These are phyloP conservation scores for Dolichallabes microphthalmus DNA, from an alignment of 2,113 vertebrate genomes.

Conservation along the genomic window DNA sequence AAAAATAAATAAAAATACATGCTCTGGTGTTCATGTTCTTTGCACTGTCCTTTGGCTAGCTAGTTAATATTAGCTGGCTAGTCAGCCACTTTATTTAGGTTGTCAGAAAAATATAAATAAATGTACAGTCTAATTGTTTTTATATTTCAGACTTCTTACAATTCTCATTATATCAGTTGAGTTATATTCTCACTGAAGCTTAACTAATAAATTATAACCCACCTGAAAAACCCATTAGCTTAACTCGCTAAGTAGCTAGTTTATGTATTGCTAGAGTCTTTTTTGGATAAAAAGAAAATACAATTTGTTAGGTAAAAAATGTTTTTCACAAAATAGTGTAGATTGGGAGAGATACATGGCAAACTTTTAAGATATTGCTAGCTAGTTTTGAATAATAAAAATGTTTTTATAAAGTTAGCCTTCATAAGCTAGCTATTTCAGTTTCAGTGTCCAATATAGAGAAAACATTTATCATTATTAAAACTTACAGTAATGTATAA, in stretches of 20 bases:
- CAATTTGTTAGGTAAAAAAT: neutral
- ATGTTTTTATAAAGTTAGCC: neutral
- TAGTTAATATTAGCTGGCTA: neutral
- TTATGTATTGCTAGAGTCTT: neutral
- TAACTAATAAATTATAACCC: neutral
- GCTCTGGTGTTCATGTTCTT: neutral
- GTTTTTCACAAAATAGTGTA: neutral
- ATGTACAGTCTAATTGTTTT: neutral
- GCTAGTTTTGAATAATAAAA: neutral
- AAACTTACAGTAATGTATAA: neutral
- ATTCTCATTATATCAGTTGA: neutral
- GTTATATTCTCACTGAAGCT: neutral
- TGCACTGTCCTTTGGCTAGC: neutral
- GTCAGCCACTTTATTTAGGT: neutral
- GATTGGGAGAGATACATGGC: neutral
- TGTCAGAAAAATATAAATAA: neutral
- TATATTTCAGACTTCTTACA: neutral
- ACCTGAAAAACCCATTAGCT: neutral
- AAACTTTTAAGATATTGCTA: neutral
- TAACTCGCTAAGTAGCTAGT: neutral
- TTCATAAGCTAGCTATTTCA: neutral
- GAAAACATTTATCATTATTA: neutral
- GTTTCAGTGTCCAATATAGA: neutral
- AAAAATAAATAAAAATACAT: neutral
- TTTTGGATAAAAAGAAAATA: neutral